A percentile compares a stretch with the other conserved stretches of the same genome.
Evolutionary conservation across 2,888 invertebrate genomes (phyloP).

Genomic region (Rapana venosa): DNA sequence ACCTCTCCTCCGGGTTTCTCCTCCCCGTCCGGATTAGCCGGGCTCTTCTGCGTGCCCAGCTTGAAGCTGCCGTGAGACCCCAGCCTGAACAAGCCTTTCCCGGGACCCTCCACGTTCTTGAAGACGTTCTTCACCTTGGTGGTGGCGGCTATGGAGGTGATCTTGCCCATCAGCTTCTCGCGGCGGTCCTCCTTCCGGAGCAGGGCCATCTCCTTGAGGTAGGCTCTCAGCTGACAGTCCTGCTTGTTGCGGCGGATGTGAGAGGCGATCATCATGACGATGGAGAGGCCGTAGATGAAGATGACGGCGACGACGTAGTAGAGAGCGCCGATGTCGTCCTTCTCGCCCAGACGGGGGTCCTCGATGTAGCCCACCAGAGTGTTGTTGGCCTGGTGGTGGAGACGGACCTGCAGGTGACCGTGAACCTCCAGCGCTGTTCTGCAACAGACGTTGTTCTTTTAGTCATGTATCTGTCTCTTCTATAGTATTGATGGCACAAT

Average conservation of each 20-base stretch:
- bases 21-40: background rate
- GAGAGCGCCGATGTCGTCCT: constrained; percentile 74
- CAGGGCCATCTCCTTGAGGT: constrained; percentile 75
- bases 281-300: constrained; percentile 76
- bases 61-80: constrained; percentile 24
- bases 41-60: background rate
- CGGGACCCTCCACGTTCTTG: constrained; percentile 37
- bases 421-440: constrained; percentile 60
- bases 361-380: constrained; percentile 66
- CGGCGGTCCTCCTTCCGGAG: constrained; percentile 71
- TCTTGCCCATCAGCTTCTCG: constrained; percentile 67
- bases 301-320: constrained; percentile 77
- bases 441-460: background rate
- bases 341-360: constrained; percentile 54
- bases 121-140: constrained; percentile 41
- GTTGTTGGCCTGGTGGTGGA: constrained; percentile 61
- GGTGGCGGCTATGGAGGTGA: constrained; percentile 55
- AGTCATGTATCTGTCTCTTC: too few relatives aligned
- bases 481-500: too few relatives aligned
- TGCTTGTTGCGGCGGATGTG: constrained; percentile 76
- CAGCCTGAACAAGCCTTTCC: constrained; percentile 49
- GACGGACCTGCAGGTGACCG: constrained; percentile 60
- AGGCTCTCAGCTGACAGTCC: constrained; percentile 73
- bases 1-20: background rate
- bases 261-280: constrained; percentile 77